Evolutionary conservation across 2,113 vertebrate species (phyloP), one percentile per base, ranked within the genome.

Genomic region (Atractosteus spatula): DNA sequence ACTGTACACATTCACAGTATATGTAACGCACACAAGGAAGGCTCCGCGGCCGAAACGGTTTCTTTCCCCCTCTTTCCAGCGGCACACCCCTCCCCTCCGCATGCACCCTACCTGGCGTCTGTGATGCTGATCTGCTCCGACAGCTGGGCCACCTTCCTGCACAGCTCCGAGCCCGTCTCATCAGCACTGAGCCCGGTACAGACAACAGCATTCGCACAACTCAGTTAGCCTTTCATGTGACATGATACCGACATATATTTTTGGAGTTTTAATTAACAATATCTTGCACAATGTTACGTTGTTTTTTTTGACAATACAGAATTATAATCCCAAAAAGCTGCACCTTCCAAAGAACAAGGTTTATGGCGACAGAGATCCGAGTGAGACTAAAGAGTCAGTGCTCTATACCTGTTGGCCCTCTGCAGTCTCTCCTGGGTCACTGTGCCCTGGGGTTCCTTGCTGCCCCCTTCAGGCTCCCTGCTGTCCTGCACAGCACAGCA

Each of bases 51-150:
- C 16, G 65, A 41, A 59, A 47, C 47, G 67, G 11, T 76, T 74
- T 78, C 78, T 74, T 47, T 13, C 68, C 74, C 71, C 55, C 75
- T 69, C 67, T 82, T 43, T 79, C 55, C 72, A 80, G 69, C 51
- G 55, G 65, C 55, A 62, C 55, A 75, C 72, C 77, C 80, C 71
- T 81, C 84, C 75, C 81, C 77, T 79, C 80, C 70, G 77, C 47
- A 5, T 66, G 59, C 62, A 77, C 85, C 88, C 88, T 84, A 92
- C 91, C 91, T 91, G 84, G 85, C 86, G 82, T 91, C 89, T 71
- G 90, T 90, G 82, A 88, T 89, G 82, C 91, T 88, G 77, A 93
- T 87, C 86, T 93, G 89, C 77, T 93, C 89, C 78, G 87, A 89
- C 80, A 92, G 88, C 85, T 91, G 91, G 84, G 88, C 89, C 80